Percentiles rank a stretch among this genome's conserved stretches.
These are phyloP conservation scores for Barbus barbus DNA, from an alignment of 2,113 vertebrate species.

Conservation along the genomic window DNA sequence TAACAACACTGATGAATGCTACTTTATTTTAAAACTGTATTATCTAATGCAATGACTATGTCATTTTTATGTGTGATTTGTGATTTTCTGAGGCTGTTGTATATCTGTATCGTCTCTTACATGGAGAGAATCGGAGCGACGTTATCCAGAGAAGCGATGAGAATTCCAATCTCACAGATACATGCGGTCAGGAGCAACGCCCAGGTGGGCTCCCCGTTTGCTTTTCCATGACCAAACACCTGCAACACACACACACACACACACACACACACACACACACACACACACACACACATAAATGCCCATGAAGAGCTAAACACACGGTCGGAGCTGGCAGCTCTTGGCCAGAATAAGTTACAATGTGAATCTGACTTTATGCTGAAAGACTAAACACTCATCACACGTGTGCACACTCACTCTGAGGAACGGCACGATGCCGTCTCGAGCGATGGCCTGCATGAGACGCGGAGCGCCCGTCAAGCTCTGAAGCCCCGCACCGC, in stretches of 20 bases:
- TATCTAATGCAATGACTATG: neutral
- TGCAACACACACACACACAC: constrained; percentile 59
- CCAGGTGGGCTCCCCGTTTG: constrained; percentile 97
- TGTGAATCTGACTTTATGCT: neutral
- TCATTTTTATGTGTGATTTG: too few relatives aligned
- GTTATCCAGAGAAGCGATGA: constrained; percentile 94
- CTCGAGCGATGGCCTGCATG: constrained; percentile 92
- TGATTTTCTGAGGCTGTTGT: neutral
- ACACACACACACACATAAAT: constrained; percentile 15
- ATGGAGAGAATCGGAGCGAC: constrained; percentile 98
- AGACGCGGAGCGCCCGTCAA: constrained; percentile 94
- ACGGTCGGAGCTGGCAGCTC: neutral
- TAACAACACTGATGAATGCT: neutral
- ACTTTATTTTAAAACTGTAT: neutral
- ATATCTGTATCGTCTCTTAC: constrained; percentile 70
- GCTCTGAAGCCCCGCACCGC: constrained; percentile 94
- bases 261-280: constrained; percentile 20
- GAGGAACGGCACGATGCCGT: constrained; percentile 93
- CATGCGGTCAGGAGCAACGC: constrained; percentile 92
- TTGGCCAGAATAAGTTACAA: neutral
- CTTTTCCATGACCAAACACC: constrained; percentile 97
- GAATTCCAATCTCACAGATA: constrained; percentile 97
- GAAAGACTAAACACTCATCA: neutral
- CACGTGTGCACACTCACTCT: constrained; percentile 75
- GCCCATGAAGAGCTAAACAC: constrained; percentile 22